These are phyloP conservation scores for Tribolium freemani DNA, from an alignment of 2,888 invertebrate genomes.

Conservation along the genomic window DNA sequence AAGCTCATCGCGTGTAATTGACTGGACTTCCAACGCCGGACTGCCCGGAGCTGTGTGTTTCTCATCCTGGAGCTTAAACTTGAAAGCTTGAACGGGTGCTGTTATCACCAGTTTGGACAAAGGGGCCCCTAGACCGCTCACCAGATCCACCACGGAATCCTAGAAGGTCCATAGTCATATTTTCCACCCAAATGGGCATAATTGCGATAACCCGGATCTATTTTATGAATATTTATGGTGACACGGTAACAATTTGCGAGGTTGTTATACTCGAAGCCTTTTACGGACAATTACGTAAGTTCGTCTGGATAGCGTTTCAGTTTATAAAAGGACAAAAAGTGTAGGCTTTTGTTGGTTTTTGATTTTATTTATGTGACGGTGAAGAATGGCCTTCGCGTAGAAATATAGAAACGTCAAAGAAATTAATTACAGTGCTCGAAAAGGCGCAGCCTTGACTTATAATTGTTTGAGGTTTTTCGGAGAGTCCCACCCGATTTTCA, in stretches of 20 bases:
- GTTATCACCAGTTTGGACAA: conserved; percentile 80
- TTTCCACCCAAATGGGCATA: conserved; percentile 21
- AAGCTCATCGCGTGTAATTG: conserved; percentile 75
- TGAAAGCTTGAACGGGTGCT: conserved; percentile 78
- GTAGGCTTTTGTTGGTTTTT: conserved; percentile 19
- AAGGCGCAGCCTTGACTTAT: not conserved
- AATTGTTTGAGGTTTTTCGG: not conserved
- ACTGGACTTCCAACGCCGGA: conserved; percentile 72
- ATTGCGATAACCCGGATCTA: conserved; percentile 35
- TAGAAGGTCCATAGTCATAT: conserved; percentile 60
- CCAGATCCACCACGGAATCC: conserved; percentile 83
- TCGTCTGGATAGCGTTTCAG: conserved; percentile 18
- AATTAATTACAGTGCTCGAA: not conserved
- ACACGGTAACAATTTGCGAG: conserved; percentile 13
- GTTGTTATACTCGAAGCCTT: conserved; percentile 29
- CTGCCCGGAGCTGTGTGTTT: conserved; percentile 80
- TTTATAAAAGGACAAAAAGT: conserved; percentile 9
- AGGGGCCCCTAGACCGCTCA: conserved; percentile 79
- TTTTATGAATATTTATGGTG: conserved; percentile 29
- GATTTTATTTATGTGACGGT: not conserved
- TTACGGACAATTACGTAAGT: conserved; percentile 28
- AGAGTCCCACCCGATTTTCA: not conserved
- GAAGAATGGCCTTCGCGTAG: conserved; percentile 1
- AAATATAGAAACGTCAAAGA: conserved; percentile 5
- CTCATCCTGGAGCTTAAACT: conserved; percentile 76